Base-by-base conservation (phyloP, 1,140 invertebrate genomes). In the Drosophila repleta region DNA sequence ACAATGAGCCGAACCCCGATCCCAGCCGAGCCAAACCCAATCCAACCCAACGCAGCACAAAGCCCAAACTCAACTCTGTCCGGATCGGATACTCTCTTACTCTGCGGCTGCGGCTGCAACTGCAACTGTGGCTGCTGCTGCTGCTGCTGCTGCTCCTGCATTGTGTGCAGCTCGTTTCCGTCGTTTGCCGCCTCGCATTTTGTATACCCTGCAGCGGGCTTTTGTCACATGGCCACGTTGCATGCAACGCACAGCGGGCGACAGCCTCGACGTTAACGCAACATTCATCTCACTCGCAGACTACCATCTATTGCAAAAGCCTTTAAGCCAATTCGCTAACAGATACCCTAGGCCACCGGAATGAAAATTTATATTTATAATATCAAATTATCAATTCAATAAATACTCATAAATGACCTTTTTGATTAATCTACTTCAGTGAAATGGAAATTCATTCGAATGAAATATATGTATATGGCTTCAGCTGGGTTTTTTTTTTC, bases 91-190 rank as follows among this genome's bases (percentile, higher is more conserved):
- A 53, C 45, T 43, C 39, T 43, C 45, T 35, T 35, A 35, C 32
- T 35, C 32, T 35, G 32, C 11, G 32, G 32, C 32, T 70, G 39
- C 32, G 67, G 8, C 53, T 46, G 65, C 39, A 39, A 55, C 24
- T 4, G 24, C 4, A 26, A 26, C 24, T 26, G 29, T 8, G 8
- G 8, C 29, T 29, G 29, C 5, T 0, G 1, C 32, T 35, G 32
- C 6, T 10, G 32, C 32, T 74, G 45, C 39, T 78, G 32, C 6
- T 10, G 32, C 32, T 74, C 39, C 39, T 78, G 82, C 67, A 85
- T 87, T 85, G 82, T 87, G 83, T 87, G 64, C 74, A 64, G 81
- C 81, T 81, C 66, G 81, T 79, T 77, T 84, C 76, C 81, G 73
- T 57, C 71, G 76, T 48, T 52, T 45, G 41, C 29, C 29, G 65